Evolutionary conservation across 2,888 invertebrate species (phyloP).

Genomic region (Pharmacophagus antenor): DNA sequence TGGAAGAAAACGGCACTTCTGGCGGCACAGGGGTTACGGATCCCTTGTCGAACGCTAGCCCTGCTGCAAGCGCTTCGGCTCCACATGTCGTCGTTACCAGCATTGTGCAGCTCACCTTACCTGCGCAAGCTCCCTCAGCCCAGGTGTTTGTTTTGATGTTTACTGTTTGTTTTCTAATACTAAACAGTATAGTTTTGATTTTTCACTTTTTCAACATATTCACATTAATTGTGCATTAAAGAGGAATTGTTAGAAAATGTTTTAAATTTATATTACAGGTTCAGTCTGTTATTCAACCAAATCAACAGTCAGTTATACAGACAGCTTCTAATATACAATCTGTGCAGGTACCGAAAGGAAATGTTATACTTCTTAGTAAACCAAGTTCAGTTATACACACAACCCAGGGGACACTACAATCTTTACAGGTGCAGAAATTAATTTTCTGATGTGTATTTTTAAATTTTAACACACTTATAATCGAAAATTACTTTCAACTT

Average conservation of each 20-base stretch:
- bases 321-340: conserved; percentile 92
- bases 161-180: conserved; percentile 14
- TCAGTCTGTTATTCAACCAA: conserved; percentile 97
- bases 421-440: conserved; percentile 86
- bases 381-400: conserved; percentile 96
- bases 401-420: conserved; percentile 91
- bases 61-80: conserved; percentile 51
- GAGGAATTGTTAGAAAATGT: conserved; percentile 17
- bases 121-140: conserved; percentile 83
- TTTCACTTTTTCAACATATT: conserved; percentile 20
- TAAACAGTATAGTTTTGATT: conserved; percentile 14
- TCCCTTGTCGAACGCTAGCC: conserved; percentile 53
- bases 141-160: conserved; percentile 78
- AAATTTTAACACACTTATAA: conserved; percentile 1
- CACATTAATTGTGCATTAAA: not conserved
- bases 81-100: conserved; percentile 83
- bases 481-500: conserved; percentile 19
- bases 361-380: conserved; percentile 94
- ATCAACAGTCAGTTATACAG: conserved; percentile 97
- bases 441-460: conserved; percentile 15
- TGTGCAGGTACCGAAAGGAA: conserved; percentile 91
- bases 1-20: conserved; percentile 90
- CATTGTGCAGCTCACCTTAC: conserved; percentile 93
- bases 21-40: conserved; percentile 66
- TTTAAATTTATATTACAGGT: conserved; percentile 81